phyloP scores from a whole-genome alignment of 1,140 invertebrate genomes.

The Drosophila pseudoananassae region DNA sequence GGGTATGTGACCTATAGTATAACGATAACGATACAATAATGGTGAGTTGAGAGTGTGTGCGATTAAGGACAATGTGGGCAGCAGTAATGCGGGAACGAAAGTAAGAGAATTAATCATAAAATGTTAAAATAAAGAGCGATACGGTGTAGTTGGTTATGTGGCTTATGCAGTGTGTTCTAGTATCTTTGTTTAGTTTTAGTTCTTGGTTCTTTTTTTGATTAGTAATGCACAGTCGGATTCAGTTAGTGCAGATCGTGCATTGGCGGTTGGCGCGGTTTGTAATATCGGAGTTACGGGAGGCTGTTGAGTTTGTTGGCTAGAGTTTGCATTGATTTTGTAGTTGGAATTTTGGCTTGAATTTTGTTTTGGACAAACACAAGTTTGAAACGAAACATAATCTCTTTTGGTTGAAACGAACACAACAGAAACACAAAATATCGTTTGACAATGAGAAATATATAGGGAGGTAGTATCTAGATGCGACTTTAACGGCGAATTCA shows the following conservation, averaged over 20 bases:
- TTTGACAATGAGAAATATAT: constrained; percentile 44
- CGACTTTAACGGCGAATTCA: constrained; percentile 63
- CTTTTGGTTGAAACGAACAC: constrained; percentile 46
- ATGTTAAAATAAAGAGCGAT: constrained; percentile 20
- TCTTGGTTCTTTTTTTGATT: constrained; percentile 33
- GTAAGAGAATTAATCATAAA: constrained; percentile 3
- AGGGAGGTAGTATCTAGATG: constrained; percentile 8
- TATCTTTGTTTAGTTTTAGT: constrained; percentile 16
- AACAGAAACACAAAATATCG: constrained; percentile 57
- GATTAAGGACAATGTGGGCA: constrained; percentile 44
- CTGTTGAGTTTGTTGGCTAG: constrained; percentile 52
- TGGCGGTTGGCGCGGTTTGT: too few species aligned
- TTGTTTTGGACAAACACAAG: constrained; percentile 29
- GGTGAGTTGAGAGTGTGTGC: constrained; percentile 82
- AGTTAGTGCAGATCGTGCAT: neutral
- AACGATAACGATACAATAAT: constrained; percentile 82
- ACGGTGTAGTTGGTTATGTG: constrained; percentile 12
- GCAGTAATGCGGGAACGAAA: constrained; percentile 34
- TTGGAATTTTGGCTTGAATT: constrained; percentile 47
- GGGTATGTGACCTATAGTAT: constrained; percentile 87
- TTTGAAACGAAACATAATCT: constrained; percentile 49
- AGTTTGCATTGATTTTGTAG: constrained; percentile 36
- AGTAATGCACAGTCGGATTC: constrained; percentile 42
- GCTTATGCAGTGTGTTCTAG: constrained; percentile 5
- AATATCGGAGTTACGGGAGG: constrained; percentile 16